phyloP scores from a whole-genome alignment of 1,140 invertebrate species.

The Chymomyza costata region DNA sequence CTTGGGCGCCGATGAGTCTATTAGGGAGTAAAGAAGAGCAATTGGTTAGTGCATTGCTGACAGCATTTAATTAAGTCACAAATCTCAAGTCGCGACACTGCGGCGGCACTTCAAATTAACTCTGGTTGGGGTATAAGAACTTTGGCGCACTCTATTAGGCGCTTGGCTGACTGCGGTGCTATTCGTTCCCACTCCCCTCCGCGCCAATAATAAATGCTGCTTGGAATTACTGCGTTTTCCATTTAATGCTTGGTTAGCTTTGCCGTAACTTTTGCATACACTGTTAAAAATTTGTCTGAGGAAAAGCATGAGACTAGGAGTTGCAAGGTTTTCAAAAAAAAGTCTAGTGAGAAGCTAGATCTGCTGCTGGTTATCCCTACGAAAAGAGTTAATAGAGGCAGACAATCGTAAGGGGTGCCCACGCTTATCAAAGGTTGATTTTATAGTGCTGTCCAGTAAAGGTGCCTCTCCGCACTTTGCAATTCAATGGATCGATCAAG shows the following conservation, averaged over 20 bases:
- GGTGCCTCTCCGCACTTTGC: no score
- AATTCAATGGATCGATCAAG: no score
- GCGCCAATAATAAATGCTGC: slow-evolving; percentile 8
- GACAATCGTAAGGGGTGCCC: no score
- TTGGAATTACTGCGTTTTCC: slow-evolving; percentile 49
- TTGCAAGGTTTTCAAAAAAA: no score
- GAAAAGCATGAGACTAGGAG: no score
- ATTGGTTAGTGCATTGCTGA: slow-evolving; percentile 10
- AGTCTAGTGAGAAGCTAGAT: no score
- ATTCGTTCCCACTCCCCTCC: background rate
- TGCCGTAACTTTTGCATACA: no score
- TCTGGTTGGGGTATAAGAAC: slow-evolving; percentile 1
- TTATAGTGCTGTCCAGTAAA: no score
- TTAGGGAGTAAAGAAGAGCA: background rate
- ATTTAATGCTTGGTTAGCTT: slow-evolving; percentile 52
- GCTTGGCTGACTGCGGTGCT: slow-evolving; percentile 38
- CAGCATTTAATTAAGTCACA: slow-evolving; percentile 45
- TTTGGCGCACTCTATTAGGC: slow-evolving; percentile 66
- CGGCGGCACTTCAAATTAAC: slow-evolving; percentile 10
- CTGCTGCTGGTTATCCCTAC: no score
- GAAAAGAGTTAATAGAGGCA: no score
- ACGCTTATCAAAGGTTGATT: no score
- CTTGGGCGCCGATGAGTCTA: slow-evolving; percentile 72
- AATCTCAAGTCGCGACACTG: slow-evolving; percentile 29
- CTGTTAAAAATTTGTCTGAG: no score